Conservation (phyloP, 30 jellyfish, hydroid and myxozoan species). For the Rhopilema esculentum region DNA sequence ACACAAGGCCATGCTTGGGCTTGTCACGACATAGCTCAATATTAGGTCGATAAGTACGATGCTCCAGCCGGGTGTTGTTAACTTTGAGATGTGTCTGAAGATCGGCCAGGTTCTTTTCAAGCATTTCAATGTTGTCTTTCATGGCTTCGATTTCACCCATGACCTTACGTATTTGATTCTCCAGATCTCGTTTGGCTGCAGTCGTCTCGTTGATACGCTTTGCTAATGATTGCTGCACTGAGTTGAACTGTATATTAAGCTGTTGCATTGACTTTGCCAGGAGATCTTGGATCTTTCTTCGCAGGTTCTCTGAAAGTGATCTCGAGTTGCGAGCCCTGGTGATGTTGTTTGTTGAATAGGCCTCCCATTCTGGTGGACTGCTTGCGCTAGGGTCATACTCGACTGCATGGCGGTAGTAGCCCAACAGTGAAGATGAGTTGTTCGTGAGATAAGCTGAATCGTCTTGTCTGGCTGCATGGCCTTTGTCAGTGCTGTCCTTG, state of each 20-base stretch:
- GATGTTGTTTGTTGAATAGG: conserved; percentile 67
- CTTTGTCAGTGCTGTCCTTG: conserved; percentile 70
- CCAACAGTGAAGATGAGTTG: conserved; percentile 64
- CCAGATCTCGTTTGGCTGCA: conserved; percentile 64
- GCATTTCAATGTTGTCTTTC: conserved; percentile 76
- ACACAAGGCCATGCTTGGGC: conserved; percentile 68
- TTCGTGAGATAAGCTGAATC: conserved; percentile 66
- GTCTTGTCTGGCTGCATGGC: conserved; percentile 72
- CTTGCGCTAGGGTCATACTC: conserved; percentile 66
- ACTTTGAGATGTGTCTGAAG: conserved; percentile 69
- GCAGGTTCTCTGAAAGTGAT: conserved; percentile 64
- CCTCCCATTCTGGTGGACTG: conserved; percentile 80
- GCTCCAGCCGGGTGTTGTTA: conserved; percentile 72
- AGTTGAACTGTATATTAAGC: conserved; percentile 36
- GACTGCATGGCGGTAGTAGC: conserved; percentile 66
- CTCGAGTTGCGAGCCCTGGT: conserved; percentile 69
- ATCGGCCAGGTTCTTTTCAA: conserved; percentile 66
- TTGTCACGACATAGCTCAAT: conserved; percentile 74
- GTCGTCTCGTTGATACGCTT: conserved; percentile 66
- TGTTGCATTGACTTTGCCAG: conserved; percentile 74
- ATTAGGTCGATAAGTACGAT: conserved; percentile 78
- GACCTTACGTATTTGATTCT: conserved; percentile 62
- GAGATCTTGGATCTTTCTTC: conserved; percentile 65
- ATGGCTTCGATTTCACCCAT: conserved; percentile 71
- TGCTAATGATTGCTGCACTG: conserved; percentile 55